Evolutionary conservation across 2,888 invertebrate genomes (phyloP).

Genomic region (Vanessa cardui): DNA sequence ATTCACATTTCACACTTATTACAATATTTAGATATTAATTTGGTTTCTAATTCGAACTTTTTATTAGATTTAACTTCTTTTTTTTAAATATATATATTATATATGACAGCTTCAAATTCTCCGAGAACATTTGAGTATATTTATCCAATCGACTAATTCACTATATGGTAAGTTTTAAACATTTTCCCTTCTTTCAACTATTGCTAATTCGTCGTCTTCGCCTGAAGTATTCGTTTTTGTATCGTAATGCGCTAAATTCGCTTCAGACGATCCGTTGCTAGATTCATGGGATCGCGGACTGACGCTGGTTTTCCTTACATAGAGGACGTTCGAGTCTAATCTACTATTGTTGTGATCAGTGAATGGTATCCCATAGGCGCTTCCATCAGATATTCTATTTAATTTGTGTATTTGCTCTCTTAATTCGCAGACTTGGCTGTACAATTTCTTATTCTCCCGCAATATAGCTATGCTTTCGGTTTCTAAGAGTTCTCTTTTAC

Average conservation of each 20-base stretch:
- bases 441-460: slow-evolving; percentile 93
- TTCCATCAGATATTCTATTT: slow-evolving; percentile 74
- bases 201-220: slow-evolving; percentile 75
- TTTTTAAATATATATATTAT: not conserved
- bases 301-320: slow-evolving; percentile 67
- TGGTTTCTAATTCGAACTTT: slow-evolving; percentile 14
- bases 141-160: slow-evolving; percentile 3
- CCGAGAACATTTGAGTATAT: slow-evolving; percentile 4
- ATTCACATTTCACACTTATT: slow-evolving; percentile 6
- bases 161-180: slow-evolving; percentile 37
- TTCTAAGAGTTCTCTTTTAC: slow-evolving; percentile 93
- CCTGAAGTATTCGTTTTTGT: slow-evolving; percentile 73
- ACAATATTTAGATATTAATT: slow-evolving; percentile 7
- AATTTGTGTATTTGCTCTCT: slow-evolving; percentile 76
- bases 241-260: slow-evolving; percentile 65
- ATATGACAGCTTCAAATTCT: slow-evolving; percentile 20
- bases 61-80: slow-evolving; percentile 1
- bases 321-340: slow-evolving; percentile 69
- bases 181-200: slow-evolving; percentile 64
- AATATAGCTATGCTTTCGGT: slow-evolving; percentile 94
- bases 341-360: slow-evolving; percentile 54
- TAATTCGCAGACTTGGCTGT: slow-evolving; percentile 74
- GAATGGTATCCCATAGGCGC: slow-evolving; percentile 57
- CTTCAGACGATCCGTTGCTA: slow-evolving; percentile 74
- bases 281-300: slow-evolving; percentile 76